These are phyloP conservation scores for Megalopta genalis DNA, from an alignment of 1,140 invertebrate genomes.

Conservation along the genomic window DNA sequence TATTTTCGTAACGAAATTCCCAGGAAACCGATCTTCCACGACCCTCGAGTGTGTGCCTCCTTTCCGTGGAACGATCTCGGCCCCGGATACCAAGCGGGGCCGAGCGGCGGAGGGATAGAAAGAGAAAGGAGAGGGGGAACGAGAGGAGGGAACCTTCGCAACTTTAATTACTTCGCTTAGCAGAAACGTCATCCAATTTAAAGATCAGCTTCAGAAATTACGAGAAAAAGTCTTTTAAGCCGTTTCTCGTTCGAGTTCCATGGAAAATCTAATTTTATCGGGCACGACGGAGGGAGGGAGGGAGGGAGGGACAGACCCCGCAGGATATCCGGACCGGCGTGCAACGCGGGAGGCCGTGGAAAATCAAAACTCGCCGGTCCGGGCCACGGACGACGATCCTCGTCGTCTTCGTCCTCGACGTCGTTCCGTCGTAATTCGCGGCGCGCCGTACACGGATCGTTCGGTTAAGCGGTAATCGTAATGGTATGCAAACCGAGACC, in stretches of 20 bases:
- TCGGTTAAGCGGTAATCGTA: conserved; percentile 28
- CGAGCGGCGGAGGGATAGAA: too few relatives aligned
- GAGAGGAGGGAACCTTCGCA: conserved; percentile 3
- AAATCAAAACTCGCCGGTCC: neutral
- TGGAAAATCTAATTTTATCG: conserved; percentile 16
- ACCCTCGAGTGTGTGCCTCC: conserved; percentile 10
- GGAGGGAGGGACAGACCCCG: too few relatives aligned
- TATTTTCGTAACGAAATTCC: conserved; percentile 59
- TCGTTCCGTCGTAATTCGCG: neutral
- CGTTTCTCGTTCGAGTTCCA: neutral
- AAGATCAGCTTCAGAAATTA: conserved; percentile 25
- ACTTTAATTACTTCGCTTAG: conserved; percentile 32
- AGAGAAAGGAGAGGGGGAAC: too few relatives aligned
- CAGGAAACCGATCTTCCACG: conserved; percentile 45
- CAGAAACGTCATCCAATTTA: conserved; percentile 33
- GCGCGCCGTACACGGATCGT: neutral
- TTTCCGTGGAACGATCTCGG: neutral
- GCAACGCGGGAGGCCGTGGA: neutral
- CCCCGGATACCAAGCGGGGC: neutral
- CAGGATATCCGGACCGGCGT: neutral
- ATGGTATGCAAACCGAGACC: conserved; percentile 25
- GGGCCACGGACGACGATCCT: too few relatives aligned
- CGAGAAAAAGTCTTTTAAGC: conserved; percentile 18
- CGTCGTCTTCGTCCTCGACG: too few relatives aligned
- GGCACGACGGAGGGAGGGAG: too few relatives aligned